Evolutionary conservation across 2,888 invertebrate species (phyloP).

Genomic region (Cephus pulcher): DNA sequence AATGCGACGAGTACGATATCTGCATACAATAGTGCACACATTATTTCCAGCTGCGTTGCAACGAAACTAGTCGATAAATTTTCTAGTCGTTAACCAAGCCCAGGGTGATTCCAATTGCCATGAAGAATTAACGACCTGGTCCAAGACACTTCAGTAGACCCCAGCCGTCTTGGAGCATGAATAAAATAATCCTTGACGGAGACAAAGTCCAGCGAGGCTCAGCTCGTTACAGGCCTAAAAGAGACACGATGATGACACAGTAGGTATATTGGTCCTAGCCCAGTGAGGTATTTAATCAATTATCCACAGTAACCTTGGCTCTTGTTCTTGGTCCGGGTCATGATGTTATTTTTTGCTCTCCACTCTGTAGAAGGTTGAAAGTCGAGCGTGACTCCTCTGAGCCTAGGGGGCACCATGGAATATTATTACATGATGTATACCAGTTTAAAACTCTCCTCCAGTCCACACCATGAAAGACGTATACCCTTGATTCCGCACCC

Average conservation of each 20-base stretch:
- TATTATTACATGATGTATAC: neutral
- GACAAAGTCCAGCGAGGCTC: neutral
- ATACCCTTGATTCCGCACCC: neutral
- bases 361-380: neutral
- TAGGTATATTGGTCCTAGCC: neutral
- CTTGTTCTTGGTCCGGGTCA: neutral
- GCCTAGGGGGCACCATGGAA: neutral
- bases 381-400: neutral
- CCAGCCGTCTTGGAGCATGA: neutral
- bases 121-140: neutral
- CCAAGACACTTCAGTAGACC: neutral
- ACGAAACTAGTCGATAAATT: neutral
- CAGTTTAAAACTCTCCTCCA: neutral
- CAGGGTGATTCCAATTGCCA: neutral
- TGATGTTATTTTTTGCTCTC: neutral
- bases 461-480: neutral
- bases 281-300: slow-evolving; percentile 4
- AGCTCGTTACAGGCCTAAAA: neutral
- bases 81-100: neutral
- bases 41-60: neutral
- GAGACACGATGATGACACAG: neutral
- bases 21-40: neutral
- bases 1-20: neutral
- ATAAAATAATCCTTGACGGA: neutral
- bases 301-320: neutral